A percentile compares a stretch with the other conserved stretches of the same genome.
Evolutionary conservation across 2,113 vertebrate genomes (phyloP).

Genomic region (Perca flavescens): DNA sequence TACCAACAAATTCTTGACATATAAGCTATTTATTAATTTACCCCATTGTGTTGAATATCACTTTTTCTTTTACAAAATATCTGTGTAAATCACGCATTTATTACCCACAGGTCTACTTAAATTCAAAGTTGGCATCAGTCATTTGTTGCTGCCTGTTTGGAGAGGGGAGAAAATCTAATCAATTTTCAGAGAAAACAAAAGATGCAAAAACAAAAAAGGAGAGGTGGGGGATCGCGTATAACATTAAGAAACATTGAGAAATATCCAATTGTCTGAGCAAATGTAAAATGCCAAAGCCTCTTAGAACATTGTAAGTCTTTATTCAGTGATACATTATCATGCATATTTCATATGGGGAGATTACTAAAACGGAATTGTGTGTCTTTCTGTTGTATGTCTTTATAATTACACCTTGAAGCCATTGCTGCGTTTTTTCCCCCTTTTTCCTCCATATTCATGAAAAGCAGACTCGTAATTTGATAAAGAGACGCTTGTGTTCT

Average conservation of each 20-base stretch:
- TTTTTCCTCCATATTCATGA: slow-evolving; percentile 99
- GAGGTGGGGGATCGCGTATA: slow-evolving; percentile 86
- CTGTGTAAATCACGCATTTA: slow-evolving; percentile 49
- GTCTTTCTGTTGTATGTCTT: slow-evolving; percentile 98
- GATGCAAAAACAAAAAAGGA: slow-evolving; percentile 88
- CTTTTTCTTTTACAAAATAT: slow-evolving; percentile 38
- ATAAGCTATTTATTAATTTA: background rate
- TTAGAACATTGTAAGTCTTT: slow-evolving; percentile 95
- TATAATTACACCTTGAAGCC: slow-evolving; percentile 99
- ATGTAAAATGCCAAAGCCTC: slow-evolving; percentile 95
- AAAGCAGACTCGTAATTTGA: slow-evolving; percentile 99
- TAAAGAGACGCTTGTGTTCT: slow-evolving; percentile 99
- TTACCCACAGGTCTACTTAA: slow-evolving; percentile 56
- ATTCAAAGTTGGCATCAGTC: slow-evolving; percentile 62
- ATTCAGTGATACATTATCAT: slow-evolving; percentile 98
- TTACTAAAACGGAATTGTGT: slow-evolving; percentile 96
- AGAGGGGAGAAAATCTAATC: slow-evolving; percentile 83
- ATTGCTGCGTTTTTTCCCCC: slow-evolving; percentile 86
- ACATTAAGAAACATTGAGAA: slow-evolving; percentile 91
- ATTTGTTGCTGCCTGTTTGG: slow-evolving; percentile 60
- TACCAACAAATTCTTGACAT: background rate
- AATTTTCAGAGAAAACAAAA: slow-evolving; percentile 73
- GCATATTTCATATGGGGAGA: slow-evolving; percentile 97
- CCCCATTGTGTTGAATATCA: slow-evolving; percentile 23
- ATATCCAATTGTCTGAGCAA: slow-evolving; percentile 93